These are phyloP conservation scores for Semaprochilodus insignis DNA, from an alignment of 2,797 vertebrate species.

Conservation along the genomic window DNA sequence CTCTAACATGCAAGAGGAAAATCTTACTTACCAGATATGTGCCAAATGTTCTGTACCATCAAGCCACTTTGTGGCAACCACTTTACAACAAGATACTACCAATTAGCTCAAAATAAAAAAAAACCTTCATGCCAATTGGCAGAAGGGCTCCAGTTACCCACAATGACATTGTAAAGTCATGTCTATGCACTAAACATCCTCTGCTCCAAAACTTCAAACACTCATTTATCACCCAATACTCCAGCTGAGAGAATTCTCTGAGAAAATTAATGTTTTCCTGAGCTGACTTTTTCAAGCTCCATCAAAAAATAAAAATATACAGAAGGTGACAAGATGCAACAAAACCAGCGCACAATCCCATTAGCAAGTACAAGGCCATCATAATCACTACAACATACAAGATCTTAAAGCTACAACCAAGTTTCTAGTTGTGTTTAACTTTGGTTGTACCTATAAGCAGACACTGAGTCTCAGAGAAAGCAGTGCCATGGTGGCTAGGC, in stretches of 20 bases:
- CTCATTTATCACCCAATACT: neutral
- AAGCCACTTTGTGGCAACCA: constrained; percentile 27
- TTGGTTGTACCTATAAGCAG: neutral
- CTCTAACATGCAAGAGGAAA: constrained; percentile 12
- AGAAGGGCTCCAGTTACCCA: neutral
- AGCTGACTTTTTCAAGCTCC: constrained; percentile 45
- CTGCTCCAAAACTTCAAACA: neutral
- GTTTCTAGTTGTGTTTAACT: neutral
- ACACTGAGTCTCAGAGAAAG: neutral
- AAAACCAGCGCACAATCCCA: constrained; percentile 6
- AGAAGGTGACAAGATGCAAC: constrained; percentile 21
- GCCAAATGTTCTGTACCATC: constrained; percentile 27
- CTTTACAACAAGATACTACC: constrained; percentile 16
- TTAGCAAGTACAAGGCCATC: constrained; percentile 6
- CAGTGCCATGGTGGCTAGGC: neutral
- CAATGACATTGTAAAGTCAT: neutral
- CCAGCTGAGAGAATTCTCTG: constrained; percentile 4
- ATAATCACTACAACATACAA: constrained; percentile 63
- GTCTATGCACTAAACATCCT: neutral
- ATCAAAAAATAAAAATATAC: constrained; percentile 3
- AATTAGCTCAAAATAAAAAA: constrained; percentile 24
- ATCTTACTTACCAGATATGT: constrained; percentile 43
- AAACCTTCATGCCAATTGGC: neutral
- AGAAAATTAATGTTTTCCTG: constrained; percentile 43
- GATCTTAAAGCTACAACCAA: neutral